These are phyloP conservation scores for Platycnemis pennipes DNA, from an alignment of 2,888 invertebrate species.

Conservation along the genomic window DNA sequence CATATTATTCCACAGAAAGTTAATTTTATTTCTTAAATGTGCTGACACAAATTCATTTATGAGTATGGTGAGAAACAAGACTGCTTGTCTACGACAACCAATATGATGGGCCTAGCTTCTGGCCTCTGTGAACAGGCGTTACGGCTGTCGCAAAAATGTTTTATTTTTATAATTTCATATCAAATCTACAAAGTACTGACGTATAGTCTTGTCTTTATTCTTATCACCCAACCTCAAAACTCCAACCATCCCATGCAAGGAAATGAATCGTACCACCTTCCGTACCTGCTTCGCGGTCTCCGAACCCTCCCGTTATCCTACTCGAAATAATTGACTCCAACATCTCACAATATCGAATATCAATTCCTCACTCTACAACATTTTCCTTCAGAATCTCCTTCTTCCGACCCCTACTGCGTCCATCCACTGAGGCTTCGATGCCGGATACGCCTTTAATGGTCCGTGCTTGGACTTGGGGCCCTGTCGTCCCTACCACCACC, in stretches of 20 bases:
- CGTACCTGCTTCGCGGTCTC: not conserved
- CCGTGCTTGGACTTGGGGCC: not conserved
- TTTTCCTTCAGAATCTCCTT: not conserved
- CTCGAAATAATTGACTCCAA: conserved; percentile 22
- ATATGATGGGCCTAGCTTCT: no score
- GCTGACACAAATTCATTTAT: not conserved
- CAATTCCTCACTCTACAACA: not conserved
- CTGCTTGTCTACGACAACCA: no score
- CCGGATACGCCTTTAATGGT: conserved; percentile 30
- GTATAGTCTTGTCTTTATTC: not conserved
- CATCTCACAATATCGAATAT: conserved; percentile 43
- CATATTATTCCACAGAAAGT: no score
- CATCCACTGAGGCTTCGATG: no score
- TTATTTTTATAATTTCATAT: no score
- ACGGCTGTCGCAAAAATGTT: no score
- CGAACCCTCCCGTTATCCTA: not conserved
- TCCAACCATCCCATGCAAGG: not conserved
- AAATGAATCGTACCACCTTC: not conserved
- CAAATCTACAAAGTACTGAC: not conserved
- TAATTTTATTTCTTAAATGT: no score
- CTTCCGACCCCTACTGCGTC: not conserved
- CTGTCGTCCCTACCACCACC: not conserved
- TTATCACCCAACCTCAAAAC: not conserved
- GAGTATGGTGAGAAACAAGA: no score
- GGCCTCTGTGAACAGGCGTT: no score